phyloP scores from a whole-genome alignment of 2,888 invertebrate genomes.

The Pheosia gnoma region DNA sequence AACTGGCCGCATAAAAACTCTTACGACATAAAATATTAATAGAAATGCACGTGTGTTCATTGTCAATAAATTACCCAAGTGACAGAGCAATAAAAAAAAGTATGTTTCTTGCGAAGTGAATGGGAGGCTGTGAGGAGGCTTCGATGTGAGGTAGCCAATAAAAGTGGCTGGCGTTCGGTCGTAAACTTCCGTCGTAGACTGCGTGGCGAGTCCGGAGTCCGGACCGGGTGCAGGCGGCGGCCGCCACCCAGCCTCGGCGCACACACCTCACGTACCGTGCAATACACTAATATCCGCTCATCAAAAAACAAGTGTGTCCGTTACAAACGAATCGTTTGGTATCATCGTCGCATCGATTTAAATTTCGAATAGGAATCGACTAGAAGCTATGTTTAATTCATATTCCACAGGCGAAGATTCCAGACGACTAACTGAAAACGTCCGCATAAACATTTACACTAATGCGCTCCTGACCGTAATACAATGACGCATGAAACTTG shows the following conservation, averaged over 20 bases:
- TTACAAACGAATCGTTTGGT: conserved; percentile 13
- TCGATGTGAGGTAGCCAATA: conserved; percentile 82
- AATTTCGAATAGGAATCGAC: conserved; percentile 52
- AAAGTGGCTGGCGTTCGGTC: conserved; percentile 78
- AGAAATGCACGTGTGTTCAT: conserved; percentile 84
- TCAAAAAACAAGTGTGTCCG: conserved; percentile 24
- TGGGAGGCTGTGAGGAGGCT: conserved; percentile 81
- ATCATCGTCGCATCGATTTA: conserved; percentile 25
- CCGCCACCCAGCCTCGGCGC: conserved; percentile 39
- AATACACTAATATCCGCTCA: conserved; percentile 8
- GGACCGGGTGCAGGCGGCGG: conserved; percentile 45
- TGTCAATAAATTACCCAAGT: conserved; percentile 83
- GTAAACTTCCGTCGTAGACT: conserved; percentile 80
- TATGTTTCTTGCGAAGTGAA: conserved; percentile 82
- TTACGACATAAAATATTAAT: conserved; percentile 83
- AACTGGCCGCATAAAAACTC: conserved; percentile 71
- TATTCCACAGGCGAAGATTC: conserved; percentile 32
- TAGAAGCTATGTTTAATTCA: conserved; percentile 56
- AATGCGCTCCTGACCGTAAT: conserved; percentile 62
- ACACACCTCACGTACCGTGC: conserved; percentile 1
- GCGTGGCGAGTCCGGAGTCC: conserved; percentile 80
- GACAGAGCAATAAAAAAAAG: conserved; percentile 83
- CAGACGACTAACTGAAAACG: conserved; percentile 32
- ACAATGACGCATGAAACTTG: conserved; percentile 67
- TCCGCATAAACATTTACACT: conserved; percentile 30